Evolutionary conservation across 2,113 vertebrate species (phyloP).

Genomic region (Tichodroma muraria): DNA sequence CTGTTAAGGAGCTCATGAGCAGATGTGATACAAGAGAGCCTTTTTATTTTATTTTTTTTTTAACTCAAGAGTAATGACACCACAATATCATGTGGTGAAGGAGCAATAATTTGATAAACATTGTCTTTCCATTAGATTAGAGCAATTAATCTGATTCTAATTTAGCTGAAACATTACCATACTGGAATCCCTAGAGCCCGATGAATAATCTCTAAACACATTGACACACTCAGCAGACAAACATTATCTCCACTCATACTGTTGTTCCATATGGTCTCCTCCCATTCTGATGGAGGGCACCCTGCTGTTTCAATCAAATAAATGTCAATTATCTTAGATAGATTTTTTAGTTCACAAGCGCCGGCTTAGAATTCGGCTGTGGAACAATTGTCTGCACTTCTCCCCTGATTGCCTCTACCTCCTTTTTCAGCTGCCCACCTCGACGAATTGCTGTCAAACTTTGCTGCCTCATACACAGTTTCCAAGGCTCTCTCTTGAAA

Average conservation of each 20-base stretch:
- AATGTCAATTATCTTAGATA: conserved; percentile 90
- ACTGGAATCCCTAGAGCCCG: conserved; percentile 77
- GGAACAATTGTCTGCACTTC: conserved; percentile 54
- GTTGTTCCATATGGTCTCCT: conserved; percentile 84
- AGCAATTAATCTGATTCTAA: conserved; percentile 91
- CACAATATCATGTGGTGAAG: conserved; percentile 78
- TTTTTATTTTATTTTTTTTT: conserved; percentile 66
- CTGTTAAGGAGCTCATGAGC: conserved; percentile 58
- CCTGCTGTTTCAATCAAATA: conserved; percentile 89
- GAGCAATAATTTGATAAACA: conserved; percentile 85
- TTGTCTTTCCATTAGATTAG: conserved; percentile 87
- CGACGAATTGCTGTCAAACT: background rate
- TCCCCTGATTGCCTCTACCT: conserved; percentile 5
- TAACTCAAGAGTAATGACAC: conserved; percentile 76
- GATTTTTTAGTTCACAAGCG: conserved; percentile 72
- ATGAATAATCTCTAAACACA: conserved; percentile 84
- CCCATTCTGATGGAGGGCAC: conserved; percentile 79
- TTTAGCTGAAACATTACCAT: conserved; percentile 82
- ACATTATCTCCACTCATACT: conserved; percentile 79
- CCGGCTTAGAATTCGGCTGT: conserved; percentile 58
- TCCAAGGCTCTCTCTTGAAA: conserved; percentile 8
- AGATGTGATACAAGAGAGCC: conserved; percentile 76
- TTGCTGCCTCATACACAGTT: background rate
- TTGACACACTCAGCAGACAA: conserved; percentile 81
- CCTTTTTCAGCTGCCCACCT: conserved; percentile 40